These are phyloP conservation scores for Peromyscus nudipes DNA, from an alignment of 2,797 vertebrate genomes.

Conservation along the genomic window DNA sequence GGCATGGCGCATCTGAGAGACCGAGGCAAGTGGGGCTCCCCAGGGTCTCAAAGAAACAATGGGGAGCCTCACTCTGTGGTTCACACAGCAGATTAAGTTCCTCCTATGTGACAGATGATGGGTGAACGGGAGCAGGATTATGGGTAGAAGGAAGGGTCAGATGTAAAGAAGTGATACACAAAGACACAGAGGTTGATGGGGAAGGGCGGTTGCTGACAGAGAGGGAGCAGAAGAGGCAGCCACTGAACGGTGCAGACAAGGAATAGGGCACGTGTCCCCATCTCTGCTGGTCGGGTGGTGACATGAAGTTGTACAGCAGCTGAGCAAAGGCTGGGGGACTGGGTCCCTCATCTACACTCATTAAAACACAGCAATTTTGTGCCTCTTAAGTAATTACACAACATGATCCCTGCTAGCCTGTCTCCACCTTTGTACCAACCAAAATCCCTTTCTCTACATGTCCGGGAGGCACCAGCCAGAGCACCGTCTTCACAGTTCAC, in stretches of 20 bases:
- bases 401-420: background rate
- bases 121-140: background rate
- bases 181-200: background rate
- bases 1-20: background rate
- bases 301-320: background rate
- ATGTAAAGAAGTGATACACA: background rate
- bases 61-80: rapidly evolving
- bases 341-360: background rate
- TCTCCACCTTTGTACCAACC: background rate
- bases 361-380: background rate
- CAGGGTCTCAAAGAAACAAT: rapidly evolving
- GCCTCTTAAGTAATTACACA: background rate
- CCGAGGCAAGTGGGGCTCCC: rapidly evolving
- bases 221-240: background rate
- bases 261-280: too few relatives aligned
- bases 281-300: background rate
- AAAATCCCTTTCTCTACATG: background rate
- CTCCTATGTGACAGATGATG: background rate
- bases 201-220: background rate
- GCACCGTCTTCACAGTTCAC: background rate
- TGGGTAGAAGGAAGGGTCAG: rapidly evolving
- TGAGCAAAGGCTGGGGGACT: rapidly evolving
- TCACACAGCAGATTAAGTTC: background rate
- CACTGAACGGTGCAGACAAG: background rate
- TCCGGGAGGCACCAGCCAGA: background rate